Percentiles rank a stretch among this genome's conserved stretches.
Evolutionary conservation across 2,797 vertebrate species (phyloP).

Genomic region (Cuculus canorus): DNA sequence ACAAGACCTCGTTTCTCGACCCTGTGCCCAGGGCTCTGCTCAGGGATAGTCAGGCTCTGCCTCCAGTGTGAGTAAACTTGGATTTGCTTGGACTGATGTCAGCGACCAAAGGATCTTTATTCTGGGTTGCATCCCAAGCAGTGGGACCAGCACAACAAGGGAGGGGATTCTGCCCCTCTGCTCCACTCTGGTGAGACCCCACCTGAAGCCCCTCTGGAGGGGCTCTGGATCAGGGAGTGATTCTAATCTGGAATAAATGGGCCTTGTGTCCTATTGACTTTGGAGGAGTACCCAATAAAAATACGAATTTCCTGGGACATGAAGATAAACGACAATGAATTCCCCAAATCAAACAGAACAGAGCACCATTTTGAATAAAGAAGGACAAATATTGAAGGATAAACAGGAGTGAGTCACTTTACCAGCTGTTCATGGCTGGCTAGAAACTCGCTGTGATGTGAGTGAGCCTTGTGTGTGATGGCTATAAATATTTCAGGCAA

Average conservation of each 20-base stretch:
- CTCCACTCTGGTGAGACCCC: no score
- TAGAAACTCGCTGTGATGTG: background rate
- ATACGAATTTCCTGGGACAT: background rate
- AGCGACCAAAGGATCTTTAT: background rate
- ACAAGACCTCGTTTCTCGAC: background rate
- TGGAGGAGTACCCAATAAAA: background rate
- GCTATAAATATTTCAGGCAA: background rate
- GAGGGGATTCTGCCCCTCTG: no score
- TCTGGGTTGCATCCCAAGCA: no score
- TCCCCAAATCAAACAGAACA: background rate
- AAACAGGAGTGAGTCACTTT: background rate
- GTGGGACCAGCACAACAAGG: no score
- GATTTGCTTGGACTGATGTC: background rate
- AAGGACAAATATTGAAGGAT: background rate
- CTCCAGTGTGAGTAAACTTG: fast-evolving
- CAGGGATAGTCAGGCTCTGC: background rate
- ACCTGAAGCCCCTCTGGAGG: no score
- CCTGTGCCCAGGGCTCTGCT: background rate
- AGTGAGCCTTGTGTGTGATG: fast-evolving
- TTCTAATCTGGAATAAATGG: background rate
- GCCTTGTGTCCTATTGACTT: background rate
- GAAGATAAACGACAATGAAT: background rate
- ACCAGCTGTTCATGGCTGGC: background rate
- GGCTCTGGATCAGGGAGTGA: no score
- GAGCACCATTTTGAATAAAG: background rate